Evolutionary conservation across 2,888 invertebrate species (phyloP), one percentile per base, ranked within the genome.

Genomic region (Ligdia adustata): DNA sequence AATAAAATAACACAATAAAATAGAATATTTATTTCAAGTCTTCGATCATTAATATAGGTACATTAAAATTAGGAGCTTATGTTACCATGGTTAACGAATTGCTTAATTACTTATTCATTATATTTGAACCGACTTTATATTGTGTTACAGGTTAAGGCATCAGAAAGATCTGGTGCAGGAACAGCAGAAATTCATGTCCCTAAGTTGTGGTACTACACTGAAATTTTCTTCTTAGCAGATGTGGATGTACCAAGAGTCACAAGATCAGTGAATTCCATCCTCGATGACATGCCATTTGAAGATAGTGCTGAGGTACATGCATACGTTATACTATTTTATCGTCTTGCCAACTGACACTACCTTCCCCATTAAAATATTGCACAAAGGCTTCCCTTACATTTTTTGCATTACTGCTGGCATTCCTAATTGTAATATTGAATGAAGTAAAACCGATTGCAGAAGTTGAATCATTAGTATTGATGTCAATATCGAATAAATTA

Each of bases 201-300:
- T 27, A 44, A 45, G 26, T 14, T 50, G 26, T 50, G 44, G 40
- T 50, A 50, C 40, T 50, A 45, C 33, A 45, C 20, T 12, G 40
- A 40, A 31, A 27, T 50, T 35, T 15, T 44, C 14, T 50, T 50
- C 27, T 27, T 50, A 20, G 40, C 40, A 26, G 26, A 26, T 26
- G 34, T 29, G 22, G 47, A 47, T 40, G 40, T 40, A 24, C 40
- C 47, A 29, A 47, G 34, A 35, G 7, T 6, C 20, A n/a, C 35
- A 9, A 40, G 34, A 24, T 35, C 47, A 40, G 24, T 40, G 9
- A 33, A 47, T 35, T 24, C 47, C 2, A 37, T 44, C 29, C 31
- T 44, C 9, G 37, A 37, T 38, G 37, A 38, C 37, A 44, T 31
- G 32, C 31, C 38, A 15, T 44, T 44, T 44, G 38, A 37, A 31